These are phyloP conservation scores for Nannospalax galili DNA, from an alignment of 2,113 vertebrate species.

Conservation along the genomic window DNA sequence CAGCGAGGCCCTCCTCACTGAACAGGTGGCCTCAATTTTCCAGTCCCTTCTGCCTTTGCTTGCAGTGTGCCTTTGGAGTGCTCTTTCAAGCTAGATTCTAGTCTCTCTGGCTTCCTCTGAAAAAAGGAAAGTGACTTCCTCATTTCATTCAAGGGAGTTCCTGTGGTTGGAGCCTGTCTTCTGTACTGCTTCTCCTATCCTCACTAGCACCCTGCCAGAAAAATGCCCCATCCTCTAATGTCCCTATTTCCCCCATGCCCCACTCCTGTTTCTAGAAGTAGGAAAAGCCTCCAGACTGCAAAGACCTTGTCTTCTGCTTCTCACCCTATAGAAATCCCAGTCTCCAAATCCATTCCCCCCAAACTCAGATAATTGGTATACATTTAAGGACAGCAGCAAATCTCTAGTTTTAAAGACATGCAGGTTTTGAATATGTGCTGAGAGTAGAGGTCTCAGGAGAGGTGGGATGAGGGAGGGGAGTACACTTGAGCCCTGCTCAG, in stretches of 20 bases:
- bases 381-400: conserved; percentile 78
- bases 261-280: neutral
- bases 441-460: conserved; percentile 41
- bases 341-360: conserved; percentile 23
- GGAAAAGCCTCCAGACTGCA: neutral
- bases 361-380: conserved; percentile 82
- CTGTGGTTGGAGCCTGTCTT: neutral
- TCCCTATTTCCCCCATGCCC: neutral
- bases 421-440: conserved; percentile 39
- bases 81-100: neutral
- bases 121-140: neutral
- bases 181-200: neutral
- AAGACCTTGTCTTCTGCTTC: neutral
- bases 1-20: neutral
- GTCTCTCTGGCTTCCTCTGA: neutral
- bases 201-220: too few species aligned
- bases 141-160: neutral
- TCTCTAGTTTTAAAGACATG: conserved; percentile 66
- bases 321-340: neutral
- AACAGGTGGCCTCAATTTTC: neutral
- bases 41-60: neutral
- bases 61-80: neutral
- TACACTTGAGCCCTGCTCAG: neutral
- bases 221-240: neutral
- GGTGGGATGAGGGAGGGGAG: neutral